A percentile compares a stretch with the other conserved stretches of the same genome.
Conservation (phyloP, 2,888 invertebrate species). For the Pedicia rivosa region DNA sequence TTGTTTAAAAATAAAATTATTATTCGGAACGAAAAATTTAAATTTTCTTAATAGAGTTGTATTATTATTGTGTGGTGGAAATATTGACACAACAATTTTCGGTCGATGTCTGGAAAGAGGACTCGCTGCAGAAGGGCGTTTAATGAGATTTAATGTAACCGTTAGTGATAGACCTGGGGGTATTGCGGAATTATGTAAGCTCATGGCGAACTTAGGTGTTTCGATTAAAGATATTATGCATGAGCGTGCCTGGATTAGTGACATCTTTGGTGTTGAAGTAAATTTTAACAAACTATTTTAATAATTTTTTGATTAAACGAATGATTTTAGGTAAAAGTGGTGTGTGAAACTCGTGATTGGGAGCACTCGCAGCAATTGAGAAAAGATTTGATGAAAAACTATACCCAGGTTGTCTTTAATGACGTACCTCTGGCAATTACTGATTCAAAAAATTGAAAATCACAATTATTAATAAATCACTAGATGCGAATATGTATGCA, state of each 20-base stretch:
- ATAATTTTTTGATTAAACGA: conserved; percentile 23
- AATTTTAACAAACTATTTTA: conserved; percentile 13
- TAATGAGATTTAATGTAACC: conserved; percentile 58
- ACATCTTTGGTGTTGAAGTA: conserved; percentile 69
- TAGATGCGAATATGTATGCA: too few species aligned
- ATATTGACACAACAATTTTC: conserved; percentile 82
- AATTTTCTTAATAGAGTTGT: conserved; percentile 49
- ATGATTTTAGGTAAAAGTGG: too few species aligned
- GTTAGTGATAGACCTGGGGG: conserved; percentile 79
- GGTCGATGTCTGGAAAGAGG: conserved; percentile 80
- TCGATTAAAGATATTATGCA: conserved; percentile 93
- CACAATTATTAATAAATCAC: too few species aligned
- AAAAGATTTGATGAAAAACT: conserved; percentile 36
- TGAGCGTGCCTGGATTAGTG: conserved; percentile 87
- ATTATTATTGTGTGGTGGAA: conserved; percentile 70
- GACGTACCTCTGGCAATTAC: conserved; percentile 26
- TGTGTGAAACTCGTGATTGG: conserved; percentile 76
- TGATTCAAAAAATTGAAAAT: too few species aligned
- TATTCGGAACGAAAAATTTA: background rate
- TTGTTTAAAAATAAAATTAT: background rate
- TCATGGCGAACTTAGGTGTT: conserved; percentile 61
- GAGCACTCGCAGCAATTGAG: conserved; percentile 53
- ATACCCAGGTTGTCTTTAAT: conserved; percentile 37
- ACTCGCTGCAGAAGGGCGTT: conserved; percentile 68
- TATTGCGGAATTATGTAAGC: conserved; percentile 65